Evolutionary conservation across 2,888 invertebrate species (phyloP), one percentile per base, ranked within the genome.

Genomic region (Ariolimax columbianus): DNA sequence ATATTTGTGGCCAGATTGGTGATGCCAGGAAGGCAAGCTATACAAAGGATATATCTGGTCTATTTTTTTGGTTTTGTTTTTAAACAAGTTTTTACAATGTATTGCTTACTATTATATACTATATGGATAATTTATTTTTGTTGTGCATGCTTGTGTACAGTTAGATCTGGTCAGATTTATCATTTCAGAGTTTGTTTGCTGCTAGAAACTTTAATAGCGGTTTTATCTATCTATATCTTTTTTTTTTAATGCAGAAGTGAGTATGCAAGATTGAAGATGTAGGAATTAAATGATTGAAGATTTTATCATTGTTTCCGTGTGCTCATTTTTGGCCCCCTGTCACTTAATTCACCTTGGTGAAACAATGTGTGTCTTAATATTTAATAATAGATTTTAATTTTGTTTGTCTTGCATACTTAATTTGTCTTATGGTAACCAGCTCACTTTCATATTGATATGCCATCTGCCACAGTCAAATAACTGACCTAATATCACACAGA

Each of bases 141-240:
- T 55, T 33, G 0, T 19, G 33, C 7, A 1, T 51, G 75, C 33
- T 47, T 47, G 73, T 77, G 51, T 47, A 30, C 75, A 77, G 51
- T 77, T 30, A 51, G 75, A 51, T 77, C 75, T 75, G 75, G 75
- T 75, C 75, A 40, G 43, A 23, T 43, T 47, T 30, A 4, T n/a
- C 26, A 30, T 9, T n/a, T 3, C 26, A 63, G 30, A 1, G 3
- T 63, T 63, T 63, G 30, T 63, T 63, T 66, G 30, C 66, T 66
- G 33, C 26, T 14, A 63, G n/a, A 23, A 3, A 55, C 23, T 55
- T 55, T 9, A 63, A 1, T 6, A 63, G 7, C 30, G 4, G 30
- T 66, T 66, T 2, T 66, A 14, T 66, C 33, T 66, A 30, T 66
- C 9, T 14, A 33, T 33, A 66, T 55, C 17, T 55, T 6, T 55